Evolutionary conservation across 2,113 vertebrate genomes (phyloP), one percentile per base, ranked within the genome.

Genomic region (Lanius ludovicianus): DNA sequence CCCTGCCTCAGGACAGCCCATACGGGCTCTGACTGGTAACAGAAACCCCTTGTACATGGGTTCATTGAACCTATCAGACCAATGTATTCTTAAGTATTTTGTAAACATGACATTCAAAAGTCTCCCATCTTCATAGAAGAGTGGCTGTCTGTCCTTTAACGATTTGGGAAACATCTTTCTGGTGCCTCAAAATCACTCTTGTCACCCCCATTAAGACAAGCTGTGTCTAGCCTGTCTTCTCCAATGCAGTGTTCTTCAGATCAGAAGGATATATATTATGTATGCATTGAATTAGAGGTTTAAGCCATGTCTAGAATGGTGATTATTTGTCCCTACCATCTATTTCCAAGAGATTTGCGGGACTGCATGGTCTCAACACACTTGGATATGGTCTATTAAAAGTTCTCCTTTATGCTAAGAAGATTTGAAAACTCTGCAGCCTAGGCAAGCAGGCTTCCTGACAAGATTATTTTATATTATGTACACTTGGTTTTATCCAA

Each of bases 391-490:
- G 65, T 87, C 64, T 90, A 60, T 89, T 89, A 67, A 80, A 95
- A 93, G 74, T 91, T 90, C 39, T 73, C 27, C 71, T 81, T 91
- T 92, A 90, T 42, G 35, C 67, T 96, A 79, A 87, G 81, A 86
- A 85, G 89, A 95, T 93, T 67, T 80, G 75, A 89, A 96, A 95
- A 76, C 27, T 52, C 53, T 62, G n/a, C 78, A 94, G 67, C 57
- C 81, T 87, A 88, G 93, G 79, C 31, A 79, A 91, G 67, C 64
- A 95, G 89, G 44, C 39, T 93, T 60, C 52, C 30, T 84, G 71
- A 94, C 88, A 59, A 86, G 89, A 49, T 92, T 91, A 41, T 89
- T 97, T 95, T 50, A 23, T 93, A 92, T 77, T 69, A 86, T 53
- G 69, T 63, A 83, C 69, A 67, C 63, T 77, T 82, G 89, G 30